These are phyloP conservation scores for Choloepus didactylus DNA, from an alignment of 2,797 vertebrate species.

Conservation along the genomic window DNA sequence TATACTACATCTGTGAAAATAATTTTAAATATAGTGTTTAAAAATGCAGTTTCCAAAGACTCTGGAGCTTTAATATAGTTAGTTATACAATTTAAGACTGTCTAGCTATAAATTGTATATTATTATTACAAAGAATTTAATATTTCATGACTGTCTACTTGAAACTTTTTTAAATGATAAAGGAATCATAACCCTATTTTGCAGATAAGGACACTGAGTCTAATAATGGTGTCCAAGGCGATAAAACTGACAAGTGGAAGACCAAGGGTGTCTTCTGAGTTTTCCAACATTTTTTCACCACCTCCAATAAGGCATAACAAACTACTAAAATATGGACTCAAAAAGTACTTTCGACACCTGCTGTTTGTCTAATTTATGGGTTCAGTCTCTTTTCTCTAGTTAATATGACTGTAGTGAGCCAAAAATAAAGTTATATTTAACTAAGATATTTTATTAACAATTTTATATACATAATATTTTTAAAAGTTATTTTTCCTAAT, in stretches of 20 bases:
- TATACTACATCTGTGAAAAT: neutral
- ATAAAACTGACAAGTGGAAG: neutral
- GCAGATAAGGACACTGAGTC: neutral
- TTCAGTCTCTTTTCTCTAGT: neutral
- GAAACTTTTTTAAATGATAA: neutral
- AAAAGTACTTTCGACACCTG: neutral
- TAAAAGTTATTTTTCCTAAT: constrained; percentile 49
- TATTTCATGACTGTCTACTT: neutral
- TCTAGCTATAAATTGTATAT: neutral
- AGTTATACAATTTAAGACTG: neutral
- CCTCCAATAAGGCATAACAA: neutral
- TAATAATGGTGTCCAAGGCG: neutral
- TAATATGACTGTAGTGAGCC: neutral
- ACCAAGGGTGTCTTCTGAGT: neutral
- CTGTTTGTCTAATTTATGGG: neutral
- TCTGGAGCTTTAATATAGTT: constrained; percentile 31
- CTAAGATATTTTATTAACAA: constrained; percentile 56
- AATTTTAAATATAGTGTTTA: constrained; percentile 18
- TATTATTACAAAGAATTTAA: constrained; percentile 4
- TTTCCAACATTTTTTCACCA: neutral
- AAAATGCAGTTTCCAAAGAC: neutral
- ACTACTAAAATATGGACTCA: neutral
- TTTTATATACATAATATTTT: constrained; percentile 4
- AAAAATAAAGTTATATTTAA: neutral
- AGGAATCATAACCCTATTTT: neutral